Percentiles rank a stretch among this genome's conserved stretches.
Evolutionary conservation across 1,140 invertebrate genomes (phyloP).

Genomic region (Laupala kohalensis): DNA sequence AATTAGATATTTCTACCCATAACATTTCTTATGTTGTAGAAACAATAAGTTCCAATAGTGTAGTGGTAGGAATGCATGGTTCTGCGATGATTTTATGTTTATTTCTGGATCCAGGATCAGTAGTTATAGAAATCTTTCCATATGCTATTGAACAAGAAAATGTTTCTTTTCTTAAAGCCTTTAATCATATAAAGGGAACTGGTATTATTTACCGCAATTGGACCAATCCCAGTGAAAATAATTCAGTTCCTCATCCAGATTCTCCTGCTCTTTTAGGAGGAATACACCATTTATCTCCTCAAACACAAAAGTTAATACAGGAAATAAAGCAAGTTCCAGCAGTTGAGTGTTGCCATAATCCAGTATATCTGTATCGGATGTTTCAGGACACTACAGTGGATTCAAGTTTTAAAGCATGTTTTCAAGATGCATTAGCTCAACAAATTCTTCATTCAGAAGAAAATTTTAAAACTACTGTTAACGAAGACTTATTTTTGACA

Average conservation of each 20-base stretch:
- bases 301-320: slow-evolving; percentile 26
- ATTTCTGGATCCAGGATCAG: slow-evolving; percentile 21
- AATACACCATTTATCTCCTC: slow-evolving; percentile 25
- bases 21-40: background rate
- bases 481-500: background rate
- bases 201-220: slow-evolving; percentile 30
- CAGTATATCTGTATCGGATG: slow-evolving; percentile 36
- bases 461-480: background rate
- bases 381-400: slow-evolving; percentile 39
- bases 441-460: background rate
- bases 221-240: slow-evolving; percentile 27
- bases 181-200: slow-evolving; percentile 25
- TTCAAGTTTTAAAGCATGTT: slow-evolving; percentile 8
- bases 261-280: slow-evolving; percentile 25
- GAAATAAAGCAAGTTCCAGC: slow-evolving; percentile 24
- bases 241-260: slow-evolving; percentile 29
- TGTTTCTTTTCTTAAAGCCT: slow-evolving; percentile 35
- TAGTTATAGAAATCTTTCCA: slow-evolving; percentile 28
- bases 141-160: slow-evolving; percentile 29
- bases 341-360: slow-evolving; percentile 36
- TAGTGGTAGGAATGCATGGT: slow-evolving; percentile 29
- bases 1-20: slow-evolving; percentile 15
- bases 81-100: slow-evolving; percentile 25
- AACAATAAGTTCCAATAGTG: background rate
- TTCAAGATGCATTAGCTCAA: background rate